phyloP scores from a whole-genome alignment of 1,140 invertebrate genomes.

The Caerostris extrusa region DNA sequence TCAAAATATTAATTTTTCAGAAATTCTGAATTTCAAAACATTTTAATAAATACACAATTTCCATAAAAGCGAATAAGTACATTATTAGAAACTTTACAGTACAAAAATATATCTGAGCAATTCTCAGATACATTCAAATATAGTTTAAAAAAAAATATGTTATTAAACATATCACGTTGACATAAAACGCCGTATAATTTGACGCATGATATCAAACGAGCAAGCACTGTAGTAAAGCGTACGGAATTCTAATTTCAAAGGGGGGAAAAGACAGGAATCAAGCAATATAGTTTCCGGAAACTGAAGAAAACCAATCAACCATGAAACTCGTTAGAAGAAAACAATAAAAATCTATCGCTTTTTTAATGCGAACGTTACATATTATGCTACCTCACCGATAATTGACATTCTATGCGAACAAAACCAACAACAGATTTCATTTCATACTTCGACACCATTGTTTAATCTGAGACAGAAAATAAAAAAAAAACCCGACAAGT shows the following conservation, averaged over 20 bases:
- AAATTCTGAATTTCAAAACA: no score
- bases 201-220: no score
- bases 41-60: no score
- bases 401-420: slow-evolving; percentile 17
- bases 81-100: no score
- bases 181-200: no score
- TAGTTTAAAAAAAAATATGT: no score
- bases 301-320: slow-evolving; percentile 7
- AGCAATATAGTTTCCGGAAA: background rate
- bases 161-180: no score
- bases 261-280: background rate
- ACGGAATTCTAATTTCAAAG: background rate
- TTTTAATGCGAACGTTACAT: background rate
- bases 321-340: background rate
- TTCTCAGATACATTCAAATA: no score
- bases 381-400: background rate
- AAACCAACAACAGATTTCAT: background rate
- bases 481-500: background rate
- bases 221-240: background rate
- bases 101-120: no score
- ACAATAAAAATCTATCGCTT: background rate
- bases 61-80: no score
- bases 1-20: no score
- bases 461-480: background rate
- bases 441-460: slow-evolving; percentile 7